These are phyloP conservation scores for Zapornia atra DNA, from an alignment of 2,113 vertebrate genomes.

Conservation along the genomic window DNA sequence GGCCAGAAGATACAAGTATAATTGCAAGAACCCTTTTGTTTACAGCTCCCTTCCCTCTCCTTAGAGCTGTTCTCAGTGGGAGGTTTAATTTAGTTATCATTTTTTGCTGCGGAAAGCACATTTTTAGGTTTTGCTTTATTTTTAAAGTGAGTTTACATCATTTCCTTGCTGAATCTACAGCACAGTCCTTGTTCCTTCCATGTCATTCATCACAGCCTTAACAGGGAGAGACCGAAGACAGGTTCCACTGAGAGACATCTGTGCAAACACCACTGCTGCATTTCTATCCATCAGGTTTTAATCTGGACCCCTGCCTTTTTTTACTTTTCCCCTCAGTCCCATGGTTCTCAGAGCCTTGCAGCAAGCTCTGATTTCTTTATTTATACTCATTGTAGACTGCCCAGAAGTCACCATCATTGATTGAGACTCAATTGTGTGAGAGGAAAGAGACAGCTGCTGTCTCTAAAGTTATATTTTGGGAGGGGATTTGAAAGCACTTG, in stretches of 20 bases:
- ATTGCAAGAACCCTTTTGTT: neutral
- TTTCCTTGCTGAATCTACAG: neutral
- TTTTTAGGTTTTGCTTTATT: slow-evolving; percentile 30
- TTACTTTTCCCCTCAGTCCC: neutral
- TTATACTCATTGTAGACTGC: neutral
- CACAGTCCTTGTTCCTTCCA: neutral
- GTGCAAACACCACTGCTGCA: neutral
- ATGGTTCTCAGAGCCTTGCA: neutral
- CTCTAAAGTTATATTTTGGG: neutral
- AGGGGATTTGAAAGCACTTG: neutral
- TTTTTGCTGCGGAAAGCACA: slow-evolving; percentile 38
- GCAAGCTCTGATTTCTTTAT: neutral
- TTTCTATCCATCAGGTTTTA: slow-evolving; percentile 16
- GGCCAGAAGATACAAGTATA: slow-evolving; percentile 3
- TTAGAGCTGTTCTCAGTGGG: neutral
- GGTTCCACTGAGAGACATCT: slow-evolving; percentile 41
- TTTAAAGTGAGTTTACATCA: neutral
- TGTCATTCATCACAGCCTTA: slow-evolving; percentile 13
- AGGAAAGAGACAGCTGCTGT: neutral
- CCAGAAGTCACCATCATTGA: neutral
- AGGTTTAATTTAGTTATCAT: slow-evolving; percentile 17
- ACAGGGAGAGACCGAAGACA: neutral
- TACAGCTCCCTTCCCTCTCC: neutral
- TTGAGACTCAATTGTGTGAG: neutral
- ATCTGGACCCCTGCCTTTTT: neutral